phyloP scores from a whole-genome alignment of 2,888 invertebrate genomes.

The Neelides folsomi region DNA sequence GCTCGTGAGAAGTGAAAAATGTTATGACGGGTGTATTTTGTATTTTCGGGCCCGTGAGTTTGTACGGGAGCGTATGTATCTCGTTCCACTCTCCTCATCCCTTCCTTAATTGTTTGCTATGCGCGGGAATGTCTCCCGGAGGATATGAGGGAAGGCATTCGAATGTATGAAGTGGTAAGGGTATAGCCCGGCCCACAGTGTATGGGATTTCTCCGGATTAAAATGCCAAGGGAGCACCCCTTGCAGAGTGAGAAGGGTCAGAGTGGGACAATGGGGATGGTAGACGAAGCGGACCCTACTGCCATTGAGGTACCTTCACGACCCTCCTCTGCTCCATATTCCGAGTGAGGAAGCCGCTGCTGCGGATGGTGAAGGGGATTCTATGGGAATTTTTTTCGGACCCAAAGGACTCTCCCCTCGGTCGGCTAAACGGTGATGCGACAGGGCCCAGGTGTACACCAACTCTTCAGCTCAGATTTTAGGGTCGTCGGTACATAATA shows the following conservation, averaged over 20 bases:
- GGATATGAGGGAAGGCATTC: neutral
- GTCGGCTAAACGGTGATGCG: constrained; percentile 14
- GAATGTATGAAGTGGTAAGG: no score
- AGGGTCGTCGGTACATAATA: constrained; percentile 18
- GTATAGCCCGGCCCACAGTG: no score
- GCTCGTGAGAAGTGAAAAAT: constrained; percentile 12
- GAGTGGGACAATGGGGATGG: constrained; percentile 8
- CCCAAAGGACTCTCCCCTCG: constrained; percentile 13
- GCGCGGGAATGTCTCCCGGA: neutral
- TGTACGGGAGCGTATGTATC: neutral
- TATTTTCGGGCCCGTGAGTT: neutral
- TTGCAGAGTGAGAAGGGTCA: constrained; percentile 27
- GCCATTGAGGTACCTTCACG: constrained; percentile 5
- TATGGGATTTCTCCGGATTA: constrained; percentile 16
- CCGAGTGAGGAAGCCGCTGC: neutral
- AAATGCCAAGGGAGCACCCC: constrained; percentile 30
- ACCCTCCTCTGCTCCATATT: neutral
- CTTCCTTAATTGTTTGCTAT: neutral
- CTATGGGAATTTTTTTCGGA: constrained; percentile 22
- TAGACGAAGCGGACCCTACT: constrained; percentile 16
- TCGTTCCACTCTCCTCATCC: constrained; percentile 1
- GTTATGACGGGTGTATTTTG: constrained; percentile 21
- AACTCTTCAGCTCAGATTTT: constrained; percentile 14
- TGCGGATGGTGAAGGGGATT: neutral
- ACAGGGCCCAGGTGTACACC: constrained; percentile 29